phyloP scores from a whole-genome alignment of 1,140 invertebrate species.

The Drosophila nasuta region DNA sequence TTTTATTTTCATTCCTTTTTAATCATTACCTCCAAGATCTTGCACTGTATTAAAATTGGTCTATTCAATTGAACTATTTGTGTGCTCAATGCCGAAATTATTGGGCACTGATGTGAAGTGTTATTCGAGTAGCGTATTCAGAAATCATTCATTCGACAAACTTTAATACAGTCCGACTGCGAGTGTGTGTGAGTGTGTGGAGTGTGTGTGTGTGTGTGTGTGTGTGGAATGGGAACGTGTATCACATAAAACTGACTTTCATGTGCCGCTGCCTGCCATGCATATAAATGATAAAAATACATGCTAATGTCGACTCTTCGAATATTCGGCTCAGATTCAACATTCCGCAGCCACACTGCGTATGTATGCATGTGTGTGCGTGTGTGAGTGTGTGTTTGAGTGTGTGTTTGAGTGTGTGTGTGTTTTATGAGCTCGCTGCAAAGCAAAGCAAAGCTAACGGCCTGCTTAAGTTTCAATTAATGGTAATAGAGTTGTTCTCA shows the following conservation, averaged over 20 bases:
- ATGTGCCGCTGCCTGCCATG: conserved; percentile 70
- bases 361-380: too few relatives aligned
- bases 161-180: conserved; percentile 9
- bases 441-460: conserved; percentile 71
- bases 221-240: conserved; percentile 10
- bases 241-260: conserved; percentile 72
- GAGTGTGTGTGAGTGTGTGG: too few relatives aligned
- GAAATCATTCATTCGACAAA: not conserved
- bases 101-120: too few relatives aligned
- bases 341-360: not conserved
- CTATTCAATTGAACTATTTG: too few relatives aligned
- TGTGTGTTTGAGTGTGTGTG: not conserved
- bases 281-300: conserved; percentile 81
- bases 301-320: conserved; percentile 62
- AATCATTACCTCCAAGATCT: too few relatives aligned
- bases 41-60: too few relatives aligned
- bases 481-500: conserved; percentile 68
- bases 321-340: conserved; percentile 17
- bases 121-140: conserved; percentile 19
- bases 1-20: too few relatives aligned
- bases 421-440: conserved; percentile 53
- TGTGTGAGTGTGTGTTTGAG: too few relatives aligned
- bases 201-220: not conserved
- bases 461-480: conserved; percentile 81
- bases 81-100: too few relatives aligned